Conservation (phyloP, 2,113 vertebrate genomes). For the Accipiter cooperii region DNA sequence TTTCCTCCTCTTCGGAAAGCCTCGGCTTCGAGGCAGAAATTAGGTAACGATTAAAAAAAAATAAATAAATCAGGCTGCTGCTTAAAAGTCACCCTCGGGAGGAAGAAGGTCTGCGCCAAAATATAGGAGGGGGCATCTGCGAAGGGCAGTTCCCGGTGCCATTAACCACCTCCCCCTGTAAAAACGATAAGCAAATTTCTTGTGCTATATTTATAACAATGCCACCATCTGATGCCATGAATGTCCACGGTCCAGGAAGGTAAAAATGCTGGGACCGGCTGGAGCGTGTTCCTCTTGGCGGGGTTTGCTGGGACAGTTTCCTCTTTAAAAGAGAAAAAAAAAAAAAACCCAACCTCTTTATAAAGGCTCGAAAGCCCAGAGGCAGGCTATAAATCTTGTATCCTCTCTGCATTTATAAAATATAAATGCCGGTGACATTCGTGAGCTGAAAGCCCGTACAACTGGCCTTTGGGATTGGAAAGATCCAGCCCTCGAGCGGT, state of each 20-base stretch:
- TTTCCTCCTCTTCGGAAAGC: background rate
- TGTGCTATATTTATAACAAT: background rate
- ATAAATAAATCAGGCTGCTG: background rate
- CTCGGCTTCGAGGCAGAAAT: background rate
- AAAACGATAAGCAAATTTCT: background rate
- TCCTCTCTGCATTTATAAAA: background rate
- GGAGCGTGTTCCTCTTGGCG: background rate
- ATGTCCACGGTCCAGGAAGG: rapidly evolving
- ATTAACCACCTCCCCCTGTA: background rate
- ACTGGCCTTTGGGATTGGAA: rapidly evolving
- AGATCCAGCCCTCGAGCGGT: rapidly evolving
- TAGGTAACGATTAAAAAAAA: background rate
- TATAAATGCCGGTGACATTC: background rate
- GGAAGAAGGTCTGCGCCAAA: rapidly evolving
- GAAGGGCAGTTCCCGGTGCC: background rate
- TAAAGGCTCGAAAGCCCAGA: background rate
- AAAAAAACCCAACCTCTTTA: background rate
- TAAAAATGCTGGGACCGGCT: background rate
- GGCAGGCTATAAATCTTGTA: background rate
- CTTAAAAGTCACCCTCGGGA: background rate
- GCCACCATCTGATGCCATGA: rapidly evolving
- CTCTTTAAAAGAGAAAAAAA: background rate
- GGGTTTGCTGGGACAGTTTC: background rate
- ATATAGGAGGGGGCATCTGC: background rate
- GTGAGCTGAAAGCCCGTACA: background rate